Base-by-base conservation (phyloP, 2,797 vertebrate genomes). In the Dallia pectoralis region DNA sequence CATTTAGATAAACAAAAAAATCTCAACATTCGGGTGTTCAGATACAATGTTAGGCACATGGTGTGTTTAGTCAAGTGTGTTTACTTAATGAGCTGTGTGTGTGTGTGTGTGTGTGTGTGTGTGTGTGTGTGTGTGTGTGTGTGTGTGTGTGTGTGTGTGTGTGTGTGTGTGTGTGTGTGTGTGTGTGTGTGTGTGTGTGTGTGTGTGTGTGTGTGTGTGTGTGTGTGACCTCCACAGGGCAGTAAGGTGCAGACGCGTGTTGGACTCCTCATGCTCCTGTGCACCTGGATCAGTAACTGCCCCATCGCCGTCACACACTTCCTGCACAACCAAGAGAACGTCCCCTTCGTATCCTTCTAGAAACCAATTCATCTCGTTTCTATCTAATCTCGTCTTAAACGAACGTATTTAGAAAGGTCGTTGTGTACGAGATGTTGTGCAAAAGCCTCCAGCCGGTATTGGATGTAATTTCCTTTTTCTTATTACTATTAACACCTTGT, bases 161-260 rank as follows among this genome's bases (percentile, higher is more conserved):
- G 2, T 67, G 22, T 66, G 22, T 74, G 29, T 48, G 3, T 36
- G 22, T 68, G 53, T 47, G 15, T 69, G 66, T 69, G 30, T 48
- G 25, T 4, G 36, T 44, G 47, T 62, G 61, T 44, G 67, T 70
- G 69, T 53, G 33, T 56, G 14, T 64, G 12, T 67, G 64, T 72
- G 18, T 62, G 62, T 63, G 27, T 53, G 61, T 72, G 4, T 68
- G 48, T 69, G 59, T 69, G 47, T 51, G 12, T 78, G 44, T 78
- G 33, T 19, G 78, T 49, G 74, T 72, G 51, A 77, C 15, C 65
- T 86, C 90, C 87, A 4, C 92, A 99, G 98, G 98, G 98, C 89
- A 99, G 96, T 91, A 99, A 98, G 90, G 95, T 99, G 15, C 98
- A 99, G 89, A 98, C 98, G 51, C 94, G 97, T 77, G 96, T 99